Base-by-base conservation (phyloP, 1,140 invertebrate genomes). In the Ladona fulva region DNA sequence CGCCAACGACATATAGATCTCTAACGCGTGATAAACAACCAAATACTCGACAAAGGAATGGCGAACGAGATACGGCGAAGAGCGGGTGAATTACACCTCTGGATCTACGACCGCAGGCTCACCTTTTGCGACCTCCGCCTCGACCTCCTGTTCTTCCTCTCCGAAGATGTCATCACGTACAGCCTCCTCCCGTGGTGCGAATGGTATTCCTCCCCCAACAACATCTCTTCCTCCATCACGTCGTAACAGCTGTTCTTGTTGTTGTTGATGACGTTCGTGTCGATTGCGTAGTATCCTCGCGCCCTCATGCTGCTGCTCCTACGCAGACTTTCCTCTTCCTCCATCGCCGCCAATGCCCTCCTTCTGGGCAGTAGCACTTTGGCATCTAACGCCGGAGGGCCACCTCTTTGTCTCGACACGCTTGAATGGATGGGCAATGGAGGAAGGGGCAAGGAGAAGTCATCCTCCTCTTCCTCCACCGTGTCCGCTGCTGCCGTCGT, bases 221-320 rank as follows among this genome's bases (percentile, higher is more conserved):
- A 66, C 52, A 66, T 22, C 52, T 66, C 52, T 12, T 66, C 52
- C 52, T 66, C 52, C 29, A 37, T 5, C 29, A 37, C 29, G 29
- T 37, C 29, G 52, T 66, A 66, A 66, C 52, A 66, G 52, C 52
- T 66, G 52, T 66, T 66, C 52, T 66, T 66, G 52, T 66, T 66
- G 52, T 66, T 66, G 52, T 66, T 66, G 52, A 66, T 66, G 16
- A 66, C 52, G 52, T 66, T 66, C 16, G 52, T 66, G n/a, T 66
- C 52, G 52, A 66, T 66, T 19, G 52, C 52, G 52, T 66, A 66
- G 52, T 66, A 66, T 19, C 52, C 52, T 22, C 52, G 52, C 16
- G 16, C n/a, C 52, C 52, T 16, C 29, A 37, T 37, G 29, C 29
- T 37, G 52, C 52, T 66, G 52, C 52, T 66, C n/a, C 52, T 16